phyloP scores from a whole-genome alignment of 2,888 invertebrate genomes.

The Zaprionus obscuricornis region DNA sequence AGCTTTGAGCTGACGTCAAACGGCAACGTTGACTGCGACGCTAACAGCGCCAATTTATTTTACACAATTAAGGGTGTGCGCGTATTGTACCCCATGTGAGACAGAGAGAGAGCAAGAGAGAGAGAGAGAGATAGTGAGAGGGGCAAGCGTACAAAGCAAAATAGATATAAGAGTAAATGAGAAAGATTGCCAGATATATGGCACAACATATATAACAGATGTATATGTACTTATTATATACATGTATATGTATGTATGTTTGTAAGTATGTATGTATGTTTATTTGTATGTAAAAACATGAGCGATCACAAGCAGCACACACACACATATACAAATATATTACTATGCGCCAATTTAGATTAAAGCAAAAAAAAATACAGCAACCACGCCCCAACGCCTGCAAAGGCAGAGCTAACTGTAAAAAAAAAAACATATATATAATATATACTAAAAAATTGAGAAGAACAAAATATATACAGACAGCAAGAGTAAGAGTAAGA shows the following conservation, averaged over 20 bases:
- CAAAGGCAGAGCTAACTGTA: conserved; percentile 39
- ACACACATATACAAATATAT: conserved; percentile 44
- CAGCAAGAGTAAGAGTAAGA: background rate
- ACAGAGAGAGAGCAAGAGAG: background rate
- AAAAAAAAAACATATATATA: conserved; percentile 12
- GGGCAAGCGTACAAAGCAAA: conserved; percentile 15
- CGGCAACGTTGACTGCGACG: conserved; percentile 42
- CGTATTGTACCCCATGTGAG: conserved; percentile 35
- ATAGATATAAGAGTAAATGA: conserved; percentile 5
- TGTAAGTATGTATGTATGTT: conserved; percentile 23
- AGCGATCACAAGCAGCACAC: conserved; percentile 49
- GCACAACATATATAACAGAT: conserved; percentile 1
- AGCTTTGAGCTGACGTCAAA: conserved; percentile 75
- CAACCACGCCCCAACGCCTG: conserved; percentile 59
- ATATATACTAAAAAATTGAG: background rate
- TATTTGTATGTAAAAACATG: conserved; percentile 54
- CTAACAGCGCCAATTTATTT: conserved; percentile 74
- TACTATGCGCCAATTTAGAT: conserved; percentile 79
- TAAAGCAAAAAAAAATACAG: conserved; percentile 61
- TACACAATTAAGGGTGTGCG: conserved; percentile 79
- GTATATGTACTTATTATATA: conserved; percentile 23
- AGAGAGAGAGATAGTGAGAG: conserved; percentile 4
- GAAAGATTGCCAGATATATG: conserved; percentile 16
- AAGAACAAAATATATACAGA: background rate
- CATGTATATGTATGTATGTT: conserved; percentile 13